Percentiles rank a stretch among this genome's conserved stretches.
Evolutionary conservation across 2,888 invertebrate genomes (phyloP).

Genomic region (Watsonalla cultraria): DNA sequence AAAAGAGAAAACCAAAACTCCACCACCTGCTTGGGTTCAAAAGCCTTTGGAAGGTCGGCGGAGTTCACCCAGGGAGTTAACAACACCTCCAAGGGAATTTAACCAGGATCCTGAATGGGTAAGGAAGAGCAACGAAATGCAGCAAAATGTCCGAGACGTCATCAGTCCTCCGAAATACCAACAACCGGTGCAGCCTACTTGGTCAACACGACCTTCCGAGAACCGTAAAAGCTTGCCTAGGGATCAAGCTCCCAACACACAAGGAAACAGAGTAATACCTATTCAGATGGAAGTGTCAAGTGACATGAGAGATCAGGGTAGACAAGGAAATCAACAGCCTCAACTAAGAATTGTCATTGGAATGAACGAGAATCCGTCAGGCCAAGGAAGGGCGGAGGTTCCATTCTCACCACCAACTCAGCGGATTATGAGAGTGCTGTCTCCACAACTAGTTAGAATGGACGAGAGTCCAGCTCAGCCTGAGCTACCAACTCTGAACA

Average conservation of each 20-base stretch:
- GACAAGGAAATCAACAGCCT: constrained; percentile 48
- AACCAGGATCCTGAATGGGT: constrained; percentile 71
- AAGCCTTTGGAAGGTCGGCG: constrained; percentile 59
- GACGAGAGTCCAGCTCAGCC: constrained; percentile 58
- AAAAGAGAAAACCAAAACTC: constrained; percentile 72
- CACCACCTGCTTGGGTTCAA: constrained; percentile 69
- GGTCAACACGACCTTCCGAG: constrained; percentile 69
- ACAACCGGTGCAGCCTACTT: constrained; percentile 60
- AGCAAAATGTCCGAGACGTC: constrained; percentile 56
- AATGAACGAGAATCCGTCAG: constrained; percentile 57
- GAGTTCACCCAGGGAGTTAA: constrained; percentile 56
- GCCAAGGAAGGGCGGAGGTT: constrained; percentile 33
- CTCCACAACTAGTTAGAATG: constrained; percentile 72
- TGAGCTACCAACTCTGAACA: constrained; percentile 60
- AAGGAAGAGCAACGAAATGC: constrained; percentile 63
- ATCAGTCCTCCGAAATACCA: constrained; percentile 67
- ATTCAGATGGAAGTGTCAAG: constrained; percentile 81
- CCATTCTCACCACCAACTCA: constrained; percentile 71
- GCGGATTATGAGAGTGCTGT: constrained; percentile 72
- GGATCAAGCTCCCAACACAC: constrained; percentile 44
- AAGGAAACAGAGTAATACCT: constrained; percentile 79
- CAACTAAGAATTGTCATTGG: constrained; percentile 69
- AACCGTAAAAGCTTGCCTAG: constrained; percentile 67
- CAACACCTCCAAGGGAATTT: constrained; percentile 61
- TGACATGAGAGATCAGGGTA: constrained; percentile 50